These are phyloP conservation scores for Hoplostethus mediterraneus DNA, from an alignment of 2,797 vertebrate genomes.

Conservation along the genomic window DNA sequence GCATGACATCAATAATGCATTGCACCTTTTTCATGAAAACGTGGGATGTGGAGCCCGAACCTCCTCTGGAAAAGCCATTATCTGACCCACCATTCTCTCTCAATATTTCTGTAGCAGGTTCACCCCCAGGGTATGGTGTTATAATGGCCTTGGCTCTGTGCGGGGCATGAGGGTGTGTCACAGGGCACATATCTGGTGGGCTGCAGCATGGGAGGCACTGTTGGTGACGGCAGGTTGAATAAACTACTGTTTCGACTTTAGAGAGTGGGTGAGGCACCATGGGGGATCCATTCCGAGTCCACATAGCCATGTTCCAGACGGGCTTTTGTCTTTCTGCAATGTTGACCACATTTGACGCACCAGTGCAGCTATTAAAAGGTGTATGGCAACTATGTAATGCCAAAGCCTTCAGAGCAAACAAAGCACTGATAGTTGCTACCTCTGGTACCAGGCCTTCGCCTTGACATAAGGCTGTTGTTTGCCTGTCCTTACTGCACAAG, in stretches of 20 bases:
- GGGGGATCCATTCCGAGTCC: not conserved
- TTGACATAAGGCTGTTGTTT: conserved; percentile 42
- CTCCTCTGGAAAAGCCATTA: conserved; percentile 16
- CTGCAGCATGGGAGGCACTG: conserved; percentile 31
- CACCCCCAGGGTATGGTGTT: conserved; percentile 10
- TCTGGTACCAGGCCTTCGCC: conserved; percentile 11
- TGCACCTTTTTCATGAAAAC: conserved; percentile 30
- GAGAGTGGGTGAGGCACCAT: not conserved
- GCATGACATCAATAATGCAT: conserved; percentile 32
- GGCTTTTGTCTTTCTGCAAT: too few species aligned
- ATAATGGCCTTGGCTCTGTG: conserved; percentile 11
- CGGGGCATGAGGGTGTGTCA: conserved; percentile 13
- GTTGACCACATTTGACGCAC: too few species aligned
- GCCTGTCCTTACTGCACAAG: conserved; percentile 18
- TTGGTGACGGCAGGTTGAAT: conserved; percentile 37
- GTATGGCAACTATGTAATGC: not conserved
- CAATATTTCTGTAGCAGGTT: conserved; percentile 10
- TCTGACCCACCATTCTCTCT: not conserved
- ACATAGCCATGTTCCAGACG: conserved; percentile 3
- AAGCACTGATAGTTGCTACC: conserved; percentile 52
- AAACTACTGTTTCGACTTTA: conserved; percentile 31
- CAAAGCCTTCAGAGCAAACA: conserved; percentile 21
- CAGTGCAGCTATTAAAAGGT: not conserved
- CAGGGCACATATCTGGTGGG: conserved; percentile 16
- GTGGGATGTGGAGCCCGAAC: conserved; percentile 32